These are phyloP conservation scores for Stichopus horrens DNA, from an alignment of 53 echinoderm and acorn worm species.

Conservation along the genomic window DNA sequence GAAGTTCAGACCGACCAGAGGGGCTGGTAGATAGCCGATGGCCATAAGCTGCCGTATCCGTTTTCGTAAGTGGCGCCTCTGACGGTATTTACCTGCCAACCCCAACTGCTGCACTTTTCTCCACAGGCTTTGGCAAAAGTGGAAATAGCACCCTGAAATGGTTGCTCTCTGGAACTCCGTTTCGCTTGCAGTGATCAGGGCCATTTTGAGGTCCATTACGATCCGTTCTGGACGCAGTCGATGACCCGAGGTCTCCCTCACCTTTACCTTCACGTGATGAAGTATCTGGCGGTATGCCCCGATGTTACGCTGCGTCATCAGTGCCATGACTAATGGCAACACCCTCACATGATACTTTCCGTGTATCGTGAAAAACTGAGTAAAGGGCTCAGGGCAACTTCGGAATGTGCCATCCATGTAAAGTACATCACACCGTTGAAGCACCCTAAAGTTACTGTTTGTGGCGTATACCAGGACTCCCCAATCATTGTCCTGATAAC, in stretches of 20 bases:
- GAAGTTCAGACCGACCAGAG: slow-evolving; percentile 43
- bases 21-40: slow-evolving; percentile 46
- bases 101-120: slow-evolving; percentile 47
- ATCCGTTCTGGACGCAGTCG: slow-evolving; percentile 29
- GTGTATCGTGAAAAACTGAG: slow-evolving; percentile 50
- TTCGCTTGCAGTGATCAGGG: slow-evolving; percentile 18
- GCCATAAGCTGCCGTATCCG: slow-evolving; percentile 50
- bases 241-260: slow-evolving; percentile 34
- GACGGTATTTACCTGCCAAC: slow-evolving; percentile 20
- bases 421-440: background rate
- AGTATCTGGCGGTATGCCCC: slow-evolving; percentile 33
- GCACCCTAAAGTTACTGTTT: slow-evolving; percentile 3
- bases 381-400: slow-evolving; percentile 45
- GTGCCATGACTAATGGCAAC: slow-evolving; percentile 43
- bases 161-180: slow-evolving; percentile 41
- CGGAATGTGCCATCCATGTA: slow-evolving; percentile 59
- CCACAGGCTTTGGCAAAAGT: slow-evolving; percentile 48
- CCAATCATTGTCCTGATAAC: slow-evolving; percentile 47
- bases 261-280: slow-evolving; percentile 25
- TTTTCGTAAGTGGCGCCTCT: slow-evolving; percentile 1
- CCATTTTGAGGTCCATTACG: slow-evolving; percentile 51
- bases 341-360: slow-evolving; percentile 41
- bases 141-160: slow-evolving; percentile 50
- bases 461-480: slow-evolving; percentile 24
- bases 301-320: slow-evolving; percentile 40